These are phyloP conservation scores for Caranx melampygus DNA, from an alignment of 2,113 vertebrate species.

Conservation along the genomic window DNA sequence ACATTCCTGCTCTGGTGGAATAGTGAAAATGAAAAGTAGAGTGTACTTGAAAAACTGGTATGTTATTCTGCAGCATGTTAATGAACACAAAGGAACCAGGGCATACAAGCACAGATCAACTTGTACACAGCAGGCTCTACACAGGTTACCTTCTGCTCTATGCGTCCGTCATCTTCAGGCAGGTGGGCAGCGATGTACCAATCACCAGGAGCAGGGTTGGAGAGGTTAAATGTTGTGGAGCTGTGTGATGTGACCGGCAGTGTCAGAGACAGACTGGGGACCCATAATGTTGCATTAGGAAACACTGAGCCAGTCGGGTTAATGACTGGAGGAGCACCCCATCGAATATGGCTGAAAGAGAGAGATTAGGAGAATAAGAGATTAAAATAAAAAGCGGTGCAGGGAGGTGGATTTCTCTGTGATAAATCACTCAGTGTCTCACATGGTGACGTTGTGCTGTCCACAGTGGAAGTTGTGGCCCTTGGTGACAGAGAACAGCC, in stretches of 20 bases:
- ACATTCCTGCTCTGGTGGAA: slow-evolving; percentile 8
- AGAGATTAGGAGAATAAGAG: background rate
- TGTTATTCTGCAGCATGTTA: background rate
- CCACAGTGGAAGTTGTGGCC: slow-evolving; percentile 84
- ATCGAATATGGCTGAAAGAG: slow-evolving; percentile 87
- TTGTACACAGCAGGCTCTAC: no score
- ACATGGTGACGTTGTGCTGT: slow-evolving; percentile 88
- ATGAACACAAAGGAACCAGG: background rate
- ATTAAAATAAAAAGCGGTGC: background rate
- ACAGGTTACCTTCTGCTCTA: slow-evolving; percentile 91
- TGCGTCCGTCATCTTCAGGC: slow-evolving; percentile 90
- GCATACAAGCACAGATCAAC: no score
- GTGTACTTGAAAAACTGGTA: background rate
- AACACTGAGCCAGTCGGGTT: slow-evolving; percentile 88
- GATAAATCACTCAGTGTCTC: slow-evolving; percentile 54
- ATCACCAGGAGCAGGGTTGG: slow-evolving; percentile 87
- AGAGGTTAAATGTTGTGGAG: slow-evolving; percentile 86
- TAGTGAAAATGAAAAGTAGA: background rate
- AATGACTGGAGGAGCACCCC: slow-evolving; percentile 93
- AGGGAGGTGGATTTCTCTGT: background rate
- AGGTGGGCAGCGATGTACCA: slow-evolving; percentile 95
- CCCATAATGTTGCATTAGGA: slow-evolving; percentile 82
- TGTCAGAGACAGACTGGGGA: slow-evolving; percentile 81
- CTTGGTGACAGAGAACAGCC: slow-evolving; percentile 88
- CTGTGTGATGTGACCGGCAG: slow-evolving; percentile 78